These are phyloP conservation scores for Pandion haliaetus DNA, from an alignment of 2,113 vertebrate species.

Conservation along the genomic window DNA sequence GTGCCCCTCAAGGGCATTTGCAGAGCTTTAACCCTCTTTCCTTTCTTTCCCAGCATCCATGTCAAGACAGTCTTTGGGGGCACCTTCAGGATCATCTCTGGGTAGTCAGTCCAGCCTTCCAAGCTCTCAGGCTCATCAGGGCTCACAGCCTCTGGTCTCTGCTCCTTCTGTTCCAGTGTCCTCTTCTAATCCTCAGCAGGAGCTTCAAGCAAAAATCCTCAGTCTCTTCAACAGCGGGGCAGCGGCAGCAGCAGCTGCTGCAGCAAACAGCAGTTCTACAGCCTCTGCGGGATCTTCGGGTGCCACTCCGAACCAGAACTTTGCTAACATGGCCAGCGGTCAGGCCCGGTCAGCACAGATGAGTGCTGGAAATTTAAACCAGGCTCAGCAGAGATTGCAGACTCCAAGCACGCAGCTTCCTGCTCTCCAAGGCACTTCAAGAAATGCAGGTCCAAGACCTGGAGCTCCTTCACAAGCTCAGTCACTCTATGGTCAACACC, in stretches of 20 bases:
- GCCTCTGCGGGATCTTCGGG: conserved; percentile 14
- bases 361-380: conserved; percentile 28
- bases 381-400: conserved; percentile 73
- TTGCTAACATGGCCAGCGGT: conserved; percentile 58
- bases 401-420: conserved; percentile 73
- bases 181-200: conserved; percentile 84
- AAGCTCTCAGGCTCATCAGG: conserved; percentile 66
- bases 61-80: conserved; percentile 71
- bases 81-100: conserved; percentile 70
- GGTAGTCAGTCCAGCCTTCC: conserved; percentile 64
- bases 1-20: background rate
- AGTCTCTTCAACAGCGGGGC: conserved; percentile 93
- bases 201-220: conserved; percentile 97
- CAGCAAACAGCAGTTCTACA: conserved; percentile 77
- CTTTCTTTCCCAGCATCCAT: conserved; percentile 68
- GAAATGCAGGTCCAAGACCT: conserved; percentile 69
- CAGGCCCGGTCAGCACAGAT: conserved; percentile 41
- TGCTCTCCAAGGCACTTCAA: conserved; percentile 58
- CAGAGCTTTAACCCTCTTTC: conserved; percentile 24
- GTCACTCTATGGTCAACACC: conserved; percentile 69
- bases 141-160: conserved; percentile 72
- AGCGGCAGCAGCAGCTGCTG: conserved; percentile 70
- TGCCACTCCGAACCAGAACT: conserved; percentile 70
- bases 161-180: conserved; percentile 62
- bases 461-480: conserved; percentile 65